phyloP scores from a whole-genome alignment of 2,888 invertebrate species.

The Calameuta idolon region DNA sequence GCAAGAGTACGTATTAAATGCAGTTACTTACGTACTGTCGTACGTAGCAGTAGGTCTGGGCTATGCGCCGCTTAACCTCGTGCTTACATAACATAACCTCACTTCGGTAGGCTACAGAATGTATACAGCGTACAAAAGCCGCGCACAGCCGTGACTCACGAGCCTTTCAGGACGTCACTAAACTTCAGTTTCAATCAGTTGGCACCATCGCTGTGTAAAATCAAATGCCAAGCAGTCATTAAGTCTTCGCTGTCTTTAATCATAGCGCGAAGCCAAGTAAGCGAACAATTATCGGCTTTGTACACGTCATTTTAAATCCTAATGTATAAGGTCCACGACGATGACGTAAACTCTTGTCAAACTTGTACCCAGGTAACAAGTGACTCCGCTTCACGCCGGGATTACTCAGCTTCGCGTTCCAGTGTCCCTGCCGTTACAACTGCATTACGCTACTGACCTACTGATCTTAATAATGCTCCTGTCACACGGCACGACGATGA shows the following conservation, averaged over 20 bases:
- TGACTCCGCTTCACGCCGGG: neutral
- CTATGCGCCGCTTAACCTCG: neutral
- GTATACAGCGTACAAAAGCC: neutral
- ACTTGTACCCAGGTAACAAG: neutral
- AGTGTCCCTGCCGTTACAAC: neutral
- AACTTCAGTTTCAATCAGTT: neutral
- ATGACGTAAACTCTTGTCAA: neutral
- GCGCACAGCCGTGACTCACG: neutral
- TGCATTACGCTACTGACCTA: neutral
- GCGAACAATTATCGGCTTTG: neutral
- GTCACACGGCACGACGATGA: constrained; percentile 8
- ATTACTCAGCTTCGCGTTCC: neutral
- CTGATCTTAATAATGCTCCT: constrained; percentile 7
- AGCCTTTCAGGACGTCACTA: neutral
- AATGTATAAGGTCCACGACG: neutral
- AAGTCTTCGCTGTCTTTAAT: neutral
- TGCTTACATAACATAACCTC: neutral
- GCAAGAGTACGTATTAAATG: neutral
- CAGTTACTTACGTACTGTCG: neutral
- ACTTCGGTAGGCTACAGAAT: neutral
- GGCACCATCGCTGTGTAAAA: neutral
- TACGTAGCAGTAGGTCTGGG: neutral
- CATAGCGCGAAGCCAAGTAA: neutral
- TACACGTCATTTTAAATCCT: neutral
- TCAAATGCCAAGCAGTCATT: neutral